These are phyloP conservation scores for Brachionus sp. DNA, from an alignment of 1,140 invertebrate species.

Conservation along the genomic window DNA sequence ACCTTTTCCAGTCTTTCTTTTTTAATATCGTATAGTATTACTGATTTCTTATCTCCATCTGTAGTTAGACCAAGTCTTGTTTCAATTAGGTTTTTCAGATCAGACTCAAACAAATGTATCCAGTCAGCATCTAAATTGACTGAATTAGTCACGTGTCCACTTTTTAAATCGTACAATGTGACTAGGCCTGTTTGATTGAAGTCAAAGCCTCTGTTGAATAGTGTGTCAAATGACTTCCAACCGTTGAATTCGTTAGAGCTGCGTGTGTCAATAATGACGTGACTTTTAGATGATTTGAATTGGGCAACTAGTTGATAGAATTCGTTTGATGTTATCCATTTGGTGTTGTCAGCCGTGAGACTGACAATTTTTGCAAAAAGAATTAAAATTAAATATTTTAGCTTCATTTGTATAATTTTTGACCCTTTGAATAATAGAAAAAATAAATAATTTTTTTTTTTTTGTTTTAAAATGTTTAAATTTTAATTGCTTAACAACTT, in stretches of 20 bases:
- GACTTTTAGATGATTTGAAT: background rate
- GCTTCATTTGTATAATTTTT: background rate
- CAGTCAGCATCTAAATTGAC: constrained; percentile 26
- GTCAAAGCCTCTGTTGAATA: background rate
- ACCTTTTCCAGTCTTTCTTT: constrained; percentile 21
- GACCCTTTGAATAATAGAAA: background rate
- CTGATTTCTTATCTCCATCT: background rate
- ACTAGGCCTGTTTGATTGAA: constrained; percentile 19
- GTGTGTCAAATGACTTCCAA: background rate
- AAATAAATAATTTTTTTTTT: background rate
- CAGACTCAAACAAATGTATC: constrained; percentile 27
- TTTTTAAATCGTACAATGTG: constrained; percentile 30
- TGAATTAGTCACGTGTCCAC: constrained; percentile 5
- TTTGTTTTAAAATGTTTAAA: background rate
- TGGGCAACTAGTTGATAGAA: background rate
- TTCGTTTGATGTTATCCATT: constrained; percentile 39
- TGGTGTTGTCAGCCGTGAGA: background rate
- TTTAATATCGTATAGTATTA: constrained; percentile 12
- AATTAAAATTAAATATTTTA: background rate
- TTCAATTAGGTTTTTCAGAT: background rate
- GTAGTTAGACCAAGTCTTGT: background rate
- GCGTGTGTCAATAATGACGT: constrained; percentile 22
- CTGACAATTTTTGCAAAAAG: background rate
- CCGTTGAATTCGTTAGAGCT: constrained; percentile 40
- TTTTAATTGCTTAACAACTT: background rate